These are phyloP conservation scores for Artemisiospiza belli DNA, from an alignment of 2,113 vertebrate species.

Conservation along the genomic window DNA sequence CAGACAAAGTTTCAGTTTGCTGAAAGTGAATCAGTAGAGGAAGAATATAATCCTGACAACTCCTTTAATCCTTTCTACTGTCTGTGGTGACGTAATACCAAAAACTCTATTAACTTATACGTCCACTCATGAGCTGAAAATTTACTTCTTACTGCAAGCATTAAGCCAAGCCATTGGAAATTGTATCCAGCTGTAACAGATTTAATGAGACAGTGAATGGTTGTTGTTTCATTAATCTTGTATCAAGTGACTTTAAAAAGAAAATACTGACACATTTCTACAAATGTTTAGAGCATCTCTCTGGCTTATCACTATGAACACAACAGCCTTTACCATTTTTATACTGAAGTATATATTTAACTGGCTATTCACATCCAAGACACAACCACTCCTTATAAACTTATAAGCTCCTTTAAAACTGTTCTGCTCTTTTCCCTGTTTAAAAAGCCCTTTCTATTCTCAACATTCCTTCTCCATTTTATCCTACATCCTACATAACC, in stretches of 20 bases:
- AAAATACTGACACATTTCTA: conserved; percentile 70
- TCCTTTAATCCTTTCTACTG: neutral
- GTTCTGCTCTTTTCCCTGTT: neutral
- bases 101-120: neutral
- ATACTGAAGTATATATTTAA: conserved; percentile 63
- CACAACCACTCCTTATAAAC: neutral
- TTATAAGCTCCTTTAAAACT: neutral
- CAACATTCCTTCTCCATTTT: neutral
- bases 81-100: neutral
- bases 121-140: neutral
- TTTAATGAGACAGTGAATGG: conserved; percentile 43
- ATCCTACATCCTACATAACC: neutral
- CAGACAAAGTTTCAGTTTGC: neutral
- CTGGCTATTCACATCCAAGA: conserved; percentile 60
- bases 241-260: conserved; percentile 59
- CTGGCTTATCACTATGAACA: conserved; percentile 60
- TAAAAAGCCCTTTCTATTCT: neutral
- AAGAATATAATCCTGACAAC: neutral
- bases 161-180: conserved; percentile 20
- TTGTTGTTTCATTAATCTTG: conserved; percentile 44
- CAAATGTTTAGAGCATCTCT: conserved; percentile 63
- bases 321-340: conserved; percentile 37
- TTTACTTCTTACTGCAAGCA: conserved; percentile 22
- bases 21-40: neutral
- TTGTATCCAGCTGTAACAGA: conserved; percentile 19